Evolutionary conservation across 2,888 invertebrate species (phyloP), one percentile per base, ranked within the genome.

Genomic region (Herminia tarsipennalis): DNA sequence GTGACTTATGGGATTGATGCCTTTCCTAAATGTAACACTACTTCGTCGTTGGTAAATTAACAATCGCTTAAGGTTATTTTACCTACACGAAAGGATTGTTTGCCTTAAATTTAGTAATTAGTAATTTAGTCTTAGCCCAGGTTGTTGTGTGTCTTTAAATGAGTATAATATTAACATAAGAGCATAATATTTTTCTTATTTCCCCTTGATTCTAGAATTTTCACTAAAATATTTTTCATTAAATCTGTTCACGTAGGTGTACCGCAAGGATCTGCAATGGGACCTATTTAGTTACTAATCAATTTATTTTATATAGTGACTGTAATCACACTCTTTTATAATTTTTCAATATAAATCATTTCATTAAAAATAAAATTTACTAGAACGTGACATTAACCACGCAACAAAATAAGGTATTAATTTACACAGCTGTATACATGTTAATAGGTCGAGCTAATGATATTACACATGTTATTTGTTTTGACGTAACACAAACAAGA

Each of bases 361-460:
- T 3, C 5, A n/a, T 33, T 16, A 14, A 33, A 27, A 29, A 42
- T 30, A 27, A 25, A 29, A 38, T 34, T 24, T 24, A 41, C 6
- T 29, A 2, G 41, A 51, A 51, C 43, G 44, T 55, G 48, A 43
- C 40, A 43, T 32, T 34, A 13, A 27, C 24, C 35, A 54, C 37
- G 34, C 28, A 45, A 42, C 30, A 36, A 56, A n/a, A 49, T 44
- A 46, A 35, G 5, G 27, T 54, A 63, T 50, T 40, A 17, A 40
- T 63, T 46, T 43, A 58, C 48, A 37, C 67, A 60, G 56, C 50
- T 60, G 64, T 59, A 37, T 47, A 45, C 36, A 45, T 16, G 36
- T 36, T 54, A 63, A 54, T 66, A 63, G 63, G 65, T 43, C 49
- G 24, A 56, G 40, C 43, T 40, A 52, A 40, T 52, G 40, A 59